Percentiles rank a stretch among this genome's conserved stretches.
Evolutionary conservation across 2,888 invertebrate genomes (phyloP).

Genomic region (Dynastes maya): DNA sequence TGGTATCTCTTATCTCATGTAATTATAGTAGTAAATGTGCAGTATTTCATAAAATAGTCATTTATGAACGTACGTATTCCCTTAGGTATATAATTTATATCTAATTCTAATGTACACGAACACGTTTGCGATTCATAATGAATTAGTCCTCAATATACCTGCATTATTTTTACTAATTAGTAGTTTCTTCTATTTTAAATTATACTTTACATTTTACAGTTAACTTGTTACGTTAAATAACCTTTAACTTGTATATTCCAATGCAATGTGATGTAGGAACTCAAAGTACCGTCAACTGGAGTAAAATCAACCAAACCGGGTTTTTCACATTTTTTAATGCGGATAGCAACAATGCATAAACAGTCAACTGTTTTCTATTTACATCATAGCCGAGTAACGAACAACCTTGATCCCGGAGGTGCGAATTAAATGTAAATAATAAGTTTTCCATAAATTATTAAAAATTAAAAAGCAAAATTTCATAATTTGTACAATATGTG

Average conservation of each 20-base stretch:
- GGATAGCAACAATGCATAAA: too few species aligned
- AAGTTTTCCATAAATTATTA: too few species aligned
- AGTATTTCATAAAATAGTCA: constrained; percentile 43
- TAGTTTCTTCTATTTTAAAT: background rate
- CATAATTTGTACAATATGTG: too few species aligned
- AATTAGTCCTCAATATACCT: background rate
- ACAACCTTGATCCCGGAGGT: too few species aligned
- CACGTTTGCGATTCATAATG: constrained; percentile 9
- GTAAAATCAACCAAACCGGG: too few species aligned
- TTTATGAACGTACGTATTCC: constrained; percentile 29
- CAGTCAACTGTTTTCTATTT: too few species aligned
- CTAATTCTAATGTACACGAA: constrained; percentile 23
- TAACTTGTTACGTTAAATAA: background rate
- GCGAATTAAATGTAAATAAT: too few species aligned
- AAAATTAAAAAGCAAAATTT: too few species aligned
- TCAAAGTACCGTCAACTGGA: too few species aligned
- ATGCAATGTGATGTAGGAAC: too few species aligned
- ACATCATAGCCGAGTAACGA: too few species aligned
- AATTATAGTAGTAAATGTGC: constrained; percentile 50
- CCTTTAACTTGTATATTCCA: background rate
- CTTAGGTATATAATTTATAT: constrained; percentile 31
- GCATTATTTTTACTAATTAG: constrained; percentile 20
- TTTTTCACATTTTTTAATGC: too few species aligned
- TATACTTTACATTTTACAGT: background rate
- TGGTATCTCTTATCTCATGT: constrained; percentile 45